Evolutionary conservation across 30 jellyfish, hydroid and myxozoan genomes (phyloP).

Genomic region (Catostylus mosaicus): DNA sequence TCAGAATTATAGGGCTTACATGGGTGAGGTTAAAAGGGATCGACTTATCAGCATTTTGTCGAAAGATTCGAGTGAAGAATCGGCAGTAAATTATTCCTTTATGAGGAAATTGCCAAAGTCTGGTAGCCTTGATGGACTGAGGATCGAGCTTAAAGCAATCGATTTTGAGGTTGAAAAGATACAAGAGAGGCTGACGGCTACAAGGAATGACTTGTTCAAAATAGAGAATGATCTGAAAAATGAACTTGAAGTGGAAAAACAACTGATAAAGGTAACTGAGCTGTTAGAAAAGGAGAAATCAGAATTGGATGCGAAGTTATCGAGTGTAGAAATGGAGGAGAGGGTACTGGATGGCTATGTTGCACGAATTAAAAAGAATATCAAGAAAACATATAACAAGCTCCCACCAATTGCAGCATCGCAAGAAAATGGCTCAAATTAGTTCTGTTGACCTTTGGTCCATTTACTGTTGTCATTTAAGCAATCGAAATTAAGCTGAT

Average conservation of each 20-base stretch:
- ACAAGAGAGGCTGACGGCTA: constrained; percentile 18
- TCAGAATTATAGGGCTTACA: neutral
- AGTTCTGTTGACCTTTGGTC: too few species aligned
- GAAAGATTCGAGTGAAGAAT: neutral
- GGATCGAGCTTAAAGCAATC: constrained; percentile 29
- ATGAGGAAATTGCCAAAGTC: constrained; percentile 7
- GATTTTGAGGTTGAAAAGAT: constrained; percentile 37
- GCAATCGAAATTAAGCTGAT: too few species aligned
- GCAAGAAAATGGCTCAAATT: neutral
- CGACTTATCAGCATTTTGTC: constrained; percentile 19
- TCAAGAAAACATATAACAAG: constrained; percentile 6
- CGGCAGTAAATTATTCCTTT: constrained; percentile 5
- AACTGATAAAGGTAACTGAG: constrained; percentile 9
- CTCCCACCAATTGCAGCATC: constrained; percentile 35
- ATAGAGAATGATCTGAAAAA: constrained; percentile 22
- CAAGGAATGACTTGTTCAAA: constrained; percentile 22
- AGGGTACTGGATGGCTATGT: constrained; percentile 44
- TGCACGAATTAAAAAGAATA: constrained; percentile 24
- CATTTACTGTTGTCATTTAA: too few species aligned
- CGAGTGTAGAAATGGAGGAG: constrained; percentile 33
- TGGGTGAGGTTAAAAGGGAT: constrained; percentile 1
- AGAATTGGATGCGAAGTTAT: constrained; percentile 1
- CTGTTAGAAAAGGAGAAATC: constrained; percentile 21
- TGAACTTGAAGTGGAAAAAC: constrained; percentile 2
- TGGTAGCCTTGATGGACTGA: constrained; percentile 13